Evolutionary conservation across 2,113 vertebrate genomes (phyloP).

Genomic region (Ginglymostoma cirratum): DNA sequence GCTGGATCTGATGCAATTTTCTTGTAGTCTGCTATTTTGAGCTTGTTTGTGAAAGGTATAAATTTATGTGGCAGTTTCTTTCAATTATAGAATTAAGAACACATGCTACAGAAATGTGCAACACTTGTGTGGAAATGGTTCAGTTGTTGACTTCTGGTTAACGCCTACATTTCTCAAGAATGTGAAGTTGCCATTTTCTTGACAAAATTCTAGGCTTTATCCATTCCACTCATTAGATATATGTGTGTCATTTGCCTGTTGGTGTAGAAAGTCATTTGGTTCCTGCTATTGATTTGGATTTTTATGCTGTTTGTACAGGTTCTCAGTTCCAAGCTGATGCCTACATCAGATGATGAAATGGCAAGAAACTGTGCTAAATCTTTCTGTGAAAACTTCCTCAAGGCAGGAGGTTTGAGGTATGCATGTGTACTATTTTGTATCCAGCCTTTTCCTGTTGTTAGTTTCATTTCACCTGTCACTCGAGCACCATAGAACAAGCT

Average conservation of each 20-base stretch:
- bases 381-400: constrained; percentile 97
- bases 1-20: background rate
- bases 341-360: constrained; percentile 97
- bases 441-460: background rate
- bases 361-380: constrained; percentile 96
- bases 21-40: background rate
- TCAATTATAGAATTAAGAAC: background rate
- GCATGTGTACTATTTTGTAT: constrained; percentile 48
- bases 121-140: background rate
- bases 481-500: background rate
- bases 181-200: background rate
- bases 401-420: constrained; percentile 92
- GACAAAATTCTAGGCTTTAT: background rate
- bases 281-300: constrained; percentile 7
- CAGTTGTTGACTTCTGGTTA: background rate
- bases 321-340: constrained; percentile 98
- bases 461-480: background rate
- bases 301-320: constrained; percentile 61
- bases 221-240: background rate
- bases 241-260: too few species aligned
- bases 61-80: background rate
- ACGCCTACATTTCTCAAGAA: background rate
- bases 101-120: background rate
- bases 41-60: background rate
- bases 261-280: background rate